A percentile compares a stretch with the other conserved stretches of the same genome.
Evolutionary conservation across 2,797 vertebrate species (phyloP).

Genomic region (Microtus agrestis): DNA sequence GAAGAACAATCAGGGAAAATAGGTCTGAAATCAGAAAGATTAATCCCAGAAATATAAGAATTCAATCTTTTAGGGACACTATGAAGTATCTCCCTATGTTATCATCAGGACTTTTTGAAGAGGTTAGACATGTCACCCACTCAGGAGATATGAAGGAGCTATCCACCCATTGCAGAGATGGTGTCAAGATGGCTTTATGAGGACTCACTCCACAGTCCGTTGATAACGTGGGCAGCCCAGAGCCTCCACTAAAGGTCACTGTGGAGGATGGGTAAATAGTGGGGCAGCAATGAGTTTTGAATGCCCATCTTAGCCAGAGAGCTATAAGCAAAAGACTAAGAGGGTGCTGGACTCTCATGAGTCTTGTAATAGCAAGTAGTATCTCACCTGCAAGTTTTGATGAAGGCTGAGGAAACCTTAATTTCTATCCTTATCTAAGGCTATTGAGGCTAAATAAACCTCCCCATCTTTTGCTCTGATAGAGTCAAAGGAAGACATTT

Average conservation of each 20-base stretch:
- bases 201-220: background rate
- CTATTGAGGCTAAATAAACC: background rate
- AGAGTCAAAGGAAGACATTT: background rate
- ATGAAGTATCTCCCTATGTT: background rate
- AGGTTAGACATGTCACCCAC: rapidly evolving
- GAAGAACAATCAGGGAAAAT: background rate
- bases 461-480: rapidly evolving
- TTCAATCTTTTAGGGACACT: background rate
- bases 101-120: background rate
- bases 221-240: background rate
- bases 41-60: background rate
- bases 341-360: background rate
- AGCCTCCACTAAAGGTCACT: background rate
- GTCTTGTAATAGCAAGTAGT: background rate
- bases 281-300: background rate
- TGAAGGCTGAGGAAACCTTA: background rate
- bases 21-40: background rate
- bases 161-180: rapidly evolving
- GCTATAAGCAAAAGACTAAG: background rate
- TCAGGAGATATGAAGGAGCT: background rate
- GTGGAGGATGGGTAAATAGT: no score
- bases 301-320: background rate
- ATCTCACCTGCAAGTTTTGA: background rate
- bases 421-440: background rate
- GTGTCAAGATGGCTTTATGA: background rate